Conservation (phyloP, 2,797 vertebrate species). For the Chaenodraco wilsoni region DNA sequence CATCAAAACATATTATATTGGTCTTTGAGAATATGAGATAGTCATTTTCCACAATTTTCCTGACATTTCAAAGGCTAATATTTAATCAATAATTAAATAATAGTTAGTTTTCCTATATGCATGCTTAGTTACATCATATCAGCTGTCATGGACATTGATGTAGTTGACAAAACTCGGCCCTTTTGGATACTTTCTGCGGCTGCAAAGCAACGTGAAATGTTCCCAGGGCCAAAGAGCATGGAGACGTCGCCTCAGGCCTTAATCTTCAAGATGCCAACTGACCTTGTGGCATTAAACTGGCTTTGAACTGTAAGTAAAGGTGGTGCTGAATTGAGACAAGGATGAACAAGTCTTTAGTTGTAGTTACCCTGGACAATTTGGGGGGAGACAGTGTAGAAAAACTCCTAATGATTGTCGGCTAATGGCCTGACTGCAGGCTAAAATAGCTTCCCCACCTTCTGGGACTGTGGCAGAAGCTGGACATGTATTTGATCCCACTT, state of each 20-base stretch:
- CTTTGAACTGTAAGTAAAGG: not conserved
- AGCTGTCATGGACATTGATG: not conserved
- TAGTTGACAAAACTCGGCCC: not conserved
- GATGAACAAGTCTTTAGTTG: conserved; percentile 20
- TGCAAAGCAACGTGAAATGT: conserved; percentile 3
- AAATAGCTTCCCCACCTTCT: conserved; percentile 23
- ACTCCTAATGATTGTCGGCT: conserved; percentile 8
- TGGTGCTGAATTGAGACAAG: not conserved
- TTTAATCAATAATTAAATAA: too few relatives aligned
- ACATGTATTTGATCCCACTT: conserved; percentile 35
- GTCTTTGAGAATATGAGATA: too few relatives aligned
- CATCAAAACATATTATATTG: too few relatives aligned
- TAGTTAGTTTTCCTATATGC: not conserved
- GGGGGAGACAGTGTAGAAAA: conserved; percentile 21
- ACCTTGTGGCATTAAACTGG: not conserved
- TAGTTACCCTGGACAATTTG: not conserved
- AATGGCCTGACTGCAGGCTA: conserved; percentile 13
- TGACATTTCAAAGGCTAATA: too few relatives aligned
- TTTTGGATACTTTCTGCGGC: not conserved
- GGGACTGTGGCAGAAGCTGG: conserved; percentile 36
- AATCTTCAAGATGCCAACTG: not conserved
- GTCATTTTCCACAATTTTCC: too few relatives aligned
- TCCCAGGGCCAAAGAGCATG: conserved; percentile 66
- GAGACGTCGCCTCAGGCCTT: conserved; percentile 13
- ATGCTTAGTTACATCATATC: not conserved